phyloP scores from a whole-genome alignment of 2,888 invertebrate genomes.

The Tachina fera region DNA sequence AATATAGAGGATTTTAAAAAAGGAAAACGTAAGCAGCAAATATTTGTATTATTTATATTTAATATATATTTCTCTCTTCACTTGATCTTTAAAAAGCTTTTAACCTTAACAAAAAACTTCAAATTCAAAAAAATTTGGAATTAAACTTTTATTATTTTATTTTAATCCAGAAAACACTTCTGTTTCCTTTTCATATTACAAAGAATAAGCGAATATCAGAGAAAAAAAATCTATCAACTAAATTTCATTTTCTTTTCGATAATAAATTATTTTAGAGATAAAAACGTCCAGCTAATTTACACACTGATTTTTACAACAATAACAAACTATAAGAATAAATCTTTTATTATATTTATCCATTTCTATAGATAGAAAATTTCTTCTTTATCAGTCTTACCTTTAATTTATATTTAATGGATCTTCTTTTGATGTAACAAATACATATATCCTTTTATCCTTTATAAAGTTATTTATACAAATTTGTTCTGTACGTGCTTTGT shows the following conservation, averaged over 20 bases:
- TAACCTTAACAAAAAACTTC: too few species aligned
- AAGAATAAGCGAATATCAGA: neutral
- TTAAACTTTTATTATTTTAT: too few species aligned
- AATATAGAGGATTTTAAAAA: too few species aligned
- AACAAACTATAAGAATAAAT: neutral
- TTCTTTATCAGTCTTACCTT: constrained; percentile 38
- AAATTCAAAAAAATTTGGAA: too few species aligned
- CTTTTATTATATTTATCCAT: neutral
- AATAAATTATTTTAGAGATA: neutral
- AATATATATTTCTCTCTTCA: too few species aligned
- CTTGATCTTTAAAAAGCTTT: too few species aligned
- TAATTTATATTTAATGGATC: constrained; percentile 34
- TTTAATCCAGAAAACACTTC: too few species aligned
- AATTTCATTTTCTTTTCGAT: neutral
- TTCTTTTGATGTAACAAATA: constrained; percentile 18
- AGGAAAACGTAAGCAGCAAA: too few species aligned
- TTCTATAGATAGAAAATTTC: neutral
- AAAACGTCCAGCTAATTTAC: neutral
- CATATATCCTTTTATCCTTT: constrained; percentile 53
- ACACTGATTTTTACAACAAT: neutral
- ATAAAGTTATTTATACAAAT: constrained; percentile 33
- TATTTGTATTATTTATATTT: too few species aligned
- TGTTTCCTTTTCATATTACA: too few species aligned
- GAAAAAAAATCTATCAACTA: neutral
- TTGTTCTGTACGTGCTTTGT: constrained; percentile 9